Conservation (phyloP, 2,888 invertebrate genomes). For the Clunio marinus region DNA sequence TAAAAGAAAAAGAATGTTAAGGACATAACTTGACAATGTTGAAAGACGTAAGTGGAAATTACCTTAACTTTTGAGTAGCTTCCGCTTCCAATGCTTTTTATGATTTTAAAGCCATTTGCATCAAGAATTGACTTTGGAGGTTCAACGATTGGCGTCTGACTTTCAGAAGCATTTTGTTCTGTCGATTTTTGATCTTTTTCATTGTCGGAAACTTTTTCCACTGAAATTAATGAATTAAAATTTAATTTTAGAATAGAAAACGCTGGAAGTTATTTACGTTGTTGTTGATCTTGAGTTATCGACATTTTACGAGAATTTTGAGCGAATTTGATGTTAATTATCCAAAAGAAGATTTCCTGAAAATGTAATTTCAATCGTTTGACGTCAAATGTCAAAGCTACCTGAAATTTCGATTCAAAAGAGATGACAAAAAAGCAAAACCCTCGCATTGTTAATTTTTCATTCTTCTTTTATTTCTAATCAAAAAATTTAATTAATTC, state of each 20-base stretch:
- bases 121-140: slow-evolving; percentile 62
- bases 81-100: slow-evolving; percentile 74
- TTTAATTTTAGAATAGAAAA: too few relatives aligned
- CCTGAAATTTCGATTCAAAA: neutral
- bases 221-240: neutral
- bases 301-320: too few relatives aligned
- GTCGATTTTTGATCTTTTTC: too few relatives aligned
- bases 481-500: slow-evolving; percentile 37
- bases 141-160: neutral
- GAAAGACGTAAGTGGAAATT: slow-evolving; percentile 42
- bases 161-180: neutral
- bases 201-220: neutral
- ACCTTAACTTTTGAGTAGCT: slow-evolving; percentile 79
- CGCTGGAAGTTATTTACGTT: too few relatives aligned
- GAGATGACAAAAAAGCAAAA: too few relatives aligned
- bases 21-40: too few relatives aligned
- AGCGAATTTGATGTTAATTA: too few relatives aligned
- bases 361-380: too few relatives aligned
- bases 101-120: slow-evolving; percentile 70
- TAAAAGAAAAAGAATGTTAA: neutral
- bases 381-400: neutral
- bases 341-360: neutral
- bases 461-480: slow-evolving; percentile 32
- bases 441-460: slow-evolving; percentile 14
- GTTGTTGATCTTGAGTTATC: too few relatives aligned